phyloP scores from a whole-genome alignment of 1,140 invertebrate genomes.

The Rhynchophorus ferrugineus region DNA sequence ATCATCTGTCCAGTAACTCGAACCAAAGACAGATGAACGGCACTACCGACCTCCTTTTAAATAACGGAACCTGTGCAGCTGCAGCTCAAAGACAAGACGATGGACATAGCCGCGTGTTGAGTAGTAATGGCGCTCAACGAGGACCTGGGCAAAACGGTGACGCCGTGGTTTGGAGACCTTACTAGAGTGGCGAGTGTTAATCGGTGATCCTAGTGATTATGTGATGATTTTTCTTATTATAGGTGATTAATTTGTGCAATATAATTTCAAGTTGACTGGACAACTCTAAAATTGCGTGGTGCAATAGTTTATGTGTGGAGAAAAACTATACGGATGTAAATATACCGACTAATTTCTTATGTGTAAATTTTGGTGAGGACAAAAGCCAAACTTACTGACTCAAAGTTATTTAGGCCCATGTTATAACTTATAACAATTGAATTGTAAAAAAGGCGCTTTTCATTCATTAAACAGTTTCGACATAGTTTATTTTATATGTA shows the following conservation, averaged over 20 bases:
- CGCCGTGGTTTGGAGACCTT: constrained; percentile 57
- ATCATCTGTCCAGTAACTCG: constrained; percentile 58
- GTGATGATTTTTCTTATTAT: constrained; percentile 1
- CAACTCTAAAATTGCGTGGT: too few species aligned
- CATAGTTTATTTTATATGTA: too few species aligned
- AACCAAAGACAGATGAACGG: constrained; percentile 45
- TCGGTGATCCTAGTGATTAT: not conserved
- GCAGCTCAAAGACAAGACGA: constrained; percentile 50
- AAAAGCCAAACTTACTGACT: too few species aligned
- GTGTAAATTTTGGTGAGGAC: too few species aligned
- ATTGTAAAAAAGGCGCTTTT: too few species aligned
- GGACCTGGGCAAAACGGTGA: constrained; percentile 57
- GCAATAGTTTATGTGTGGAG: too few species aligned
- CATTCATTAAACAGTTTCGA: too few species aligned
- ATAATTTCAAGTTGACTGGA: constrained; percentile 3
- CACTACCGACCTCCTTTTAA: constrained; percentile 46
- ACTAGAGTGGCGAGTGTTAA: too few species aligned
- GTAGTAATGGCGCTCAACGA: constrained; percentile 50
- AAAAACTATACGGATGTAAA: too few species aligned
- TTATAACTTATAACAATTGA: too few species aligned
- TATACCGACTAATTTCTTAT: too few species aligned
- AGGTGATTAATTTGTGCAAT: constrained; percentile 13
- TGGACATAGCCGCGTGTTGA: constrained; percentile 45
- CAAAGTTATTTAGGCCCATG: too few species aligned
- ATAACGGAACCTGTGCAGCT: constrained; percentile 52